Evolutionary conservation across 2,797 vertebrate genomes (phyloP), one percentile per base, ranked within the genome.

Genomic region (Columba guinea): DNA sequence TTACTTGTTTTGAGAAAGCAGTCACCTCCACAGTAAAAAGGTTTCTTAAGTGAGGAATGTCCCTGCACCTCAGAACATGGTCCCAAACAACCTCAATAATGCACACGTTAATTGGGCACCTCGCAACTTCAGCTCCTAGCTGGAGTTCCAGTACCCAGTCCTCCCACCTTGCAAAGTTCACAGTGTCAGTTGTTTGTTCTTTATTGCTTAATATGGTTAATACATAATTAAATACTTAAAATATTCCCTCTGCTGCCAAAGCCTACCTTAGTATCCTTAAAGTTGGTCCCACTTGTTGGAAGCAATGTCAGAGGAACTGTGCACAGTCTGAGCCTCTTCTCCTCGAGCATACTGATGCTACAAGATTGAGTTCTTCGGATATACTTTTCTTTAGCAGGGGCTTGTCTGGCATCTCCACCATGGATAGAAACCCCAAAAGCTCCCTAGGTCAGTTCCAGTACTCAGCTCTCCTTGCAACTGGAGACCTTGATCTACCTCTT

Each of bases 41-140:
- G 2, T 63, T 84, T 77, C 39, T 89, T 39, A 39, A 67, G 13
- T 22, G 51, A 44, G 22, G 16, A 55, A 46, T 10, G 7, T 24
- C 35, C 28, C 39, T 48, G 26, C 7, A 58, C 5, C 7, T 39
- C 59, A 60, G n/a, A 7, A 23, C 13, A 3, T 1, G 3, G 13
- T 62, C 41, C 30, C n/a, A 75, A 94, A 35, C n/a, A 28, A 24
- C 10, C 22, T 48, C 41, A 44, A 41, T 7, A 4, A 52, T 3
- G 3, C 19, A 44, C 10, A 17, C 0, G 0, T 26, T 46, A 60
- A 12, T 0, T 44, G 24, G n/a, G n/a, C 7, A 69, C n/a, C 44
- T 59, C 10, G 6, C 14, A 70, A 67, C 16, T 51, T 9, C 67
- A 87, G 0, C 19, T 59, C 28, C 11, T 18, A 11, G 22, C 26